phyloP scores from a whole-genome alignment of 2,888 invertebrate genomes.

The Meiosimyza platycephala region DNA sequence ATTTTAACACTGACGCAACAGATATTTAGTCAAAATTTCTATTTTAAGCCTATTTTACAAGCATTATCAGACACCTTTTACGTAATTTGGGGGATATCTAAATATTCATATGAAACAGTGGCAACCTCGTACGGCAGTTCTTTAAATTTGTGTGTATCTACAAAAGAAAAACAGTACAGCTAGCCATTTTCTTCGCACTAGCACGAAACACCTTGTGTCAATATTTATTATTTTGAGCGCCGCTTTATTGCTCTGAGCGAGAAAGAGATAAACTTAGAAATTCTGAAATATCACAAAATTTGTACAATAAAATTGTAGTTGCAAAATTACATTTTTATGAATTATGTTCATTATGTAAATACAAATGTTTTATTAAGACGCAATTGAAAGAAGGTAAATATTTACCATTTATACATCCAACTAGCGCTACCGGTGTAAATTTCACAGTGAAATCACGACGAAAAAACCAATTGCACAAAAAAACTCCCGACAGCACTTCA shows the following conservation, averaged over 20 bases:
- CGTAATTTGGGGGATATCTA: too few relatives aligned
- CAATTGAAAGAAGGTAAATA: background rate
- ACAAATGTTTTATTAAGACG: background rate
- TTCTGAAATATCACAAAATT: constrained; percentile 4
- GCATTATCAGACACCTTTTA: too few relatives aligned
- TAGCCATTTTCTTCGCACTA: constrained; percentile 1
- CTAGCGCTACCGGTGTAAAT: constrained; percentile 26
- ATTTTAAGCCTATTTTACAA: too few relatives aligned
- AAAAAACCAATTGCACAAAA: constrained; percentile 14
- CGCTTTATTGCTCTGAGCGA: background rate
- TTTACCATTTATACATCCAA: constrained; percentile 25
- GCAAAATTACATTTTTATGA: constrained; percentile 7
- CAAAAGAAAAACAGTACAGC: constrained; percentile 16
- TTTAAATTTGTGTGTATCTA: constrained; percentile 30
- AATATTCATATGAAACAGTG: too few relatives aligned
- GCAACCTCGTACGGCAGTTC: background rate
- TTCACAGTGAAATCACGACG: background rate
- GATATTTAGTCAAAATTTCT: too few relatives aligned
- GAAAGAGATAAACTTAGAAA: background rate
- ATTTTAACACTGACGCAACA: too few relatives aligned
- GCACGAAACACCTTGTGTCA: background rate
- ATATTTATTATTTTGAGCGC: background rate
- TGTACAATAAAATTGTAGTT: constrained; percentile 15
- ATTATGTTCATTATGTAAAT: constrained; percentile 11
- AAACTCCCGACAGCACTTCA: background rate